Evolutionary conservation across 2,797 vertebrate genomes (phyloP).

Genomic region (Tachyglossus aculeatus): DNA sequence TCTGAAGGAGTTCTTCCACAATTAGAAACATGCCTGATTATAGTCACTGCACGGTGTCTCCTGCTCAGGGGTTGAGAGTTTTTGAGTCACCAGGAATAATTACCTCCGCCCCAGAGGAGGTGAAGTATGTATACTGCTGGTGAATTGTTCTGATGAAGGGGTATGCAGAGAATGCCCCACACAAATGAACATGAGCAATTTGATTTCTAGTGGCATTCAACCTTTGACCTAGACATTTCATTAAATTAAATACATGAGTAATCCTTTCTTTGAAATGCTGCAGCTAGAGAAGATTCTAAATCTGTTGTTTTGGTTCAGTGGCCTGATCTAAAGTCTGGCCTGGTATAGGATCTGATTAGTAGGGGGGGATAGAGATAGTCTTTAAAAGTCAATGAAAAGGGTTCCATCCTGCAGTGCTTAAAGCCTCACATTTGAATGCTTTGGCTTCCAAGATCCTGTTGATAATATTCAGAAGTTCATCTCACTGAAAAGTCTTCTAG

Average conservation of each 20-base stretch:
- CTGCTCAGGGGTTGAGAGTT: background rate
- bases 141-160: conserved; percentile 9
- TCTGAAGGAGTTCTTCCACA: background rate
- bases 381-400: no score
- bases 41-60: background rate
- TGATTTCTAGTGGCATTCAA: conserved; percentile 32
- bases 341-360: no score
- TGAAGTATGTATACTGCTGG: conserved; percentile 3
- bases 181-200: conserved; percentile 33
- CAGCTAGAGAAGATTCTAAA: background rate
- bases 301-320: no score
- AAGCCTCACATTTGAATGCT: no score
- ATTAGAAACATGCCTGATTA: background rate
- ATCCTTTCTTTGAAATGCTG: background rate
- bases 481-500: no score
- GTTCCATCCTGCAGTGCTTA: no score
- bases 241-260: background rate
- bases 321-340: no score
- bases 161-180: background rate
- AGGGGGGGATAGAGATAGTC: no score
- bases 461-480: no score
- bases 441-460: no score
- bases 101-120: background rate
- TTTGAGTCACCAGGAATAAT: conserved; percentile 42
- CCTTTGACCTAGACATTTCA: conserved; percentile 13